Base-by-base conservation (phyloP, 1,140 invertebrate genomes). In the Panulirus ornatus region DNA sequence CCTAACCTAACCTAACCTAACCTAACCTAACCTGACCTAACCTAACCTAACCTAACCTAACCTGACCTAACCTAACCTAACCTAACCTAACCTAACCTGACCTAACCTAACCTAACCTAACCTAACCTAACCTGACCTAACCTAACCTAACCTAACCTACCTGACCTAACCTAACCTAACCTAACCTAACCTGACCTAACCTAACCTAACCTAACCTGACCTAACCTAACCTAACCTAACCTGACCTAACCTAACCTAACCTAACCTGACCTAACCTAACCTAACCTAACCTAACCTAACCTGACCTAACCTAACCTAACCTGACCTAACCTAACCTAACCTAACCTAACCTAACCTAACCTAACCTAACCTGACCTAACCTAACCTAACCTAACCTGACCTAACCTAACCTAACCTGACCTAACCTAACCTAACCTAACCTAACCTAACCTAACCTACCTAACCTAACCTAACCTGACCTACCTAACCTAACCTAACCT, bases 101-200 rank as follows among this genome's bases (percentile, higher is more conserved):
- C 51, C 51, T 63, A 9, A 63, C 58, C 58, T 63, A 27, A 63
- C 58, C 58, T 63, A 63, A 63, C 58, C 22, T 63, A 9, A 63
- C 58, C 58, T 63, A 27, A 63, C 58, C 58, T 63, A 27, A 63
- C 58, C 58, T 63, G 19, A 27, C 58, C 58, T 63, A 63, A 63
- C 58, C 58, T 63, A 27, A 63, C 58, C 58, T 63, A 27, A 63
- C 58, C 58, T 63, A 27, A 63, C 58, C 58, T 63, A 19, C 58
- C 58, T 63, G 9, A 63, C 58, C 58, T 63, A 27, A 63, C 58
- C 58, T n/a, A 27, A 27, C 5, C 51, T 19, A 9, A 54, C 5
- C 51, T 19, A 9, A 19, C 51, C 51, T 54, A 19, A 54, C 51
- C 51, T 54, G 16, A 54, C 51, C 5, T 54, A 54, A 54, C 16